Evolutionary conservation across 2,797 vertebrate genomes (phyloP).

Genomic region (Tragopan temminckii): DNA sequence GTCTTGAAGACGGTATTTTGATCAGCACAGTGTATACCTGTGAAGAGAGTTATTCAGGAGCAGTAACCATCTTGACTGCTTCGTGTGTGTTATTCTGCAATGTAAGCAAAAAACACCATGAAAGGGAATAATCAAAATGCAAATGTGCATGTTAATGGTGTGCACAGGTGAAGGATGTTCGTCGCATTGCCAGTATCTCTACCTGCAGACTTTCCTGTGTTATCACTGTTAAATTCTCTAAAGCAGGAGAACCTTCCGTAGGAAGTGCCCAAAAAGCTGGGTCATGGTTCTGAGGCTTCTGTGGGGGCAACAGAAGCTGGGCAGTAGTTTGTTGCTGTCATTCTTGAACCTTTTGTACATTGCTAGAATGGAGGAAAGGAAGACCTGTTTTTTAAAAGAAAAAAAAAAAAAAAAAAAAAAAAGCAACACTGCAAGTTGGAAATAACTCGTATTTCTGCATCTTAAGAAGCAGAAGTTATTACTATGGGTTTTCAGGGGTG

Average conservation of each 20-base stretch:
- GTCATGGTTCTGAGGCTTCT: background rate
- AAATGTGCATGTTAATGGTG: rapidly evolving
- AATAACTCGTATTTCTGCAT: background rate
- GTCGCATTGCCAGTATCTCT: background rate
- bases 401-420: background rate
- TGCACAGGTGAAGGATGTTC: background rate
- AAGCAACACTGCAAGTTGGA: background rate
- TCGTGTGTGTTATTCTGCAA: background rate
- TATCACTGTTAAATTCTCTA: background rate
- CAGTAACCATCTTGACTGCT: background rate
- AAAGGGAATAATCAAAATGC: background rate
- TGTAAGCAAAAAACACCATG: background rate
- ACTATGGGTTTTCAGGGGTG: background rate
- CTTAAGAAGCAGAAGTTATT: background rate
- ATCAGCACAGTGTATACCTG: background rate
- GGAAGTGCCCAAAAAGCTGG: background rate
- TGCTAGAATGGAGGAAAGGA: background rate
- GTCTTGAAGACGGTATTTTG: background rate
- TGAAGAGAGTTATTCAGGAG: background rate
- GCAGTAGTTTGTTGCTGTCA: background rate
- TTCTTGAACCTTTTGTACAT: background rate
- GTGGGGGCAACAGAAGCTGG: rapidly evolving
- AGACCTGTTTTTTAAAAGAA: background rate
- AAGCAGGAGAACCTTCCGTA: background rate
- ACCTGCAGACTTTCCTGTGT: background rate